Base-by-base conservation (phyloP, 2,797 vertebrate genomes). In the Dromococcyx pavoninus region DNA sequence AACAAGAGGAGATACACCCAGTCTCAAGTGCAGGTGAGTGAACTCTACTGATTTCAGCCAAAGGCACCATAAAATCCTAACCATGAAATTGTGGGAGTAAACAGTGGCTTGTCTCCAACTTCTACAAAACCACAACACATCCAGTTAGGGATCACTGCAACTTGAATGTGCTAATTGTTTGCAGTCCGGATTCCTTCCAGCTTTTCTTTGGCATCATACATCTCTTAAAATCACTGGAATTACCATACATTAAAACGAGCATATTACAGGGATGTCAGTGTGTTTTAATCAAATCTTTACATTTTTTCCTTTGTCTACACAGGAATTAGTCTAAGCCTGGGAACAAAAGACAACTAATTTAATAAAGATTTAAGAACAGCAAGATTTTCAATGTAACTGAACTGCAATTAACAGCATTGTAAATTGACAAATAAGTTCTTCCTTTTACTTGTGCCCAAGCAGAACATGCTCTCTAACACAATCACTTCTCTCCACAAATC, bases 91-190 rank as follows among this genome's bases (percentile, higher is more conserved):
- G 22, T 79, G 67, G 28, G 82, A 89, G 39, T 54, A 84, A 91
- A 81, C 0, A 0, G n/a, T 22, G 12, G 12, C 51, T 83, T 58
- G 6, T 21, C 30, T 35, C 6, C 5, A 9, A 3, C 54, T 74
- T 83, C 41, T 44, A 74, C 50, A 76, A 60, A 79, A 37, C 30
- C 25, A 2, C 13, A 62, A 11, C 62, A 11, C 4, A 2, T 51
- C 69, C 57, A 66, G 33, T 66, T 77, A 72, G 51, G 62, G 50
- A 83, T 73, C n/a, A 46, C n/a, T 82, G 58, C 48, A 73, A 65
- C 5, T 17, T 9, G 18, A 76, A 64, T 35, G 17, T 58, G 48
- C 25, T 56, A 62, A 91, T 41, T 35, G 66, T 70, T 86, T 48
- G 24, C 22, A 80, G 56, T 60, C 43, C 10, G 1, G 27, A 62